A percentile compares a stretch with the other conserved stretches of the same genome.
Conservation (phyloP, 2,888 invertebrate genomes). For the Chrysolina oricalcia region DNA sequence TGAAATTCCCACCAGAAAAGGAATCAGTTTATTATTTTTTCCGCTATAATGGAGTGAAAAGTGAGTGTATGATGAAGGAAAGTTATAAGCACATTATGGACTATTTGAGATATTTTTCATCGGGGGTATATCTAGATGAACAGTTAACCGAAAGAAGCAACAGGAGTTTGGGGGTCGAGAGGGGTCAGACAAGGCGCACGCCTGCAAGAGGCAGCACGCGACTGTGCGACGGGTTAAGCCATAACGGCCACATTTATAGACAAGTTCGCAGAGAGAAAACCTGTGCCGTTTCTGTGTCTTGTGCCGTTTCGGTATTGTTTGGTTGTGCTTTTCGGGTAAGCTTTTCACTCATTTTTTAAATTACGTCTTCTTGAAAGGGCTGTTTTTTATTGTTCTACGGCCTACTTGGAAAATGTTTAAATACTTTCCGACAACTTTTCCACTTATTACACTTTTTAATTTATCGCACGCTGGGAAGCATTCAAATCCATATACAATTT, state of each 20-base stretch:
- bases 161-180: conserved; percentile 70
- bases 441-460: conserved; percentile 38
- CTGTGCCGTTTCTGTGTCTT: conserved; percentile 55
- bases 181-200: conserved; percentile 72
- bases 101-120: conserved; percentile 64
- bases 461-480: conserved; percentile 40
- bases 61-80: conserved; percentile 47
- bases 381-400: conserved; percentile 42
- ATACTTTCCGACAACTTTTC: conserved; percentile 44
- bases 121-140: conserved; percentile 67
- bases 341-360: conserved; percentile 33
- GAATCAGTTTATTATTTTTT: conserved; percentile 9
- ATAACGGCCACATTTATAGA: conserved; percentile 68
- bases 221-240: conserved; percentile 68
- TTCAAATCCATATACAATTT: conserved; percentile 58
- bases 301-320: conserved; percentile 55
- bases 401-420: conserved; percentile 43
- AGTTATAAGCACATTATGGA: conserved; percentile 55
- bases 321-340: conserved; percentile 59
- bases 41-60: conserved; percentile 31
- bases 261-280: conserved; percentile 63
- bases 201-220: conserved; percentile 70
- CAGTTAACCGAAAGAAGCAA: conserved; percentile 71
- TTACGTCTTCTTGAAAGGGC: conserved; percentile 20
- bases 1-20: neutral